Percentiles rank a stretch among this genome's conserved stretches.
Evolutionary conservation across 2,888 invertebrate species (phyloP).

Genomic region (Cryptocephalus primarius): DNA sequence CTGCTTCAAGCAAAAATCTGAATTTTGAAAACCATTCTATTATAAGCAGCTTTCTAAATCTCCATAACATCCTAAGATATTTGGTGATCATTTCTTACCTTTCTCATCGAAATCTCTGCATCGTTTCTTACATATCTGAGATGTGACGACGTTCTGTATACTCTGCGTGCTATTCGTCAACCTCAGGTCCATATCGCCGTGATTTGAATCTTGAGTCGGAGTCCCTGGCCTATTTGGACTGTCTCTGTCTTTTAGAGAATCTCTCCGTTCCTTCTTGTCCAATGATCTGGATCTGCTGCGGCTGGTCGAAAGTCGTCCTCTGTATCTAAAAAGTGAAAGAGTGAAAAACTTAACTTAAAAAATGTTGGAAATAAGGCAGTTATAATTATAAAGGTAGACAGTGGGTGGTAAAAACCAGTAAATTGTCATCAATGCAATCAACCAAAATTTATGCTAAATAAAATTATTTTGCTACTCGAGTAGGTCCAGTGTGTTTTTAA

Average conservation of each 20-base stretch:
- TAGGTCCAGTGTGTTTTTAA: too few relatives aligned
- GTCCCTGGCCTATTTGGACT: conserved; percentile 34
- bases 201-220: conserved; percentile 48
- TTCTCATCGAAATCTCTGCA: conserved; percentile 84
- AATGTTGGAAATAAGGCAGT: too few relatives aligned
- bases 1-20: too few relatives aligned
- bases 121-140: conserved; percentile 45
- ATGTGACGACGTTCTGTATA: conserved; percentile 41
- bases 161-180: conserved; percentile 42
- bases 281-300: conserved; percentile 38
- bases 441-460: too few relatives aligned
- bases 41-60: too few relatives aligned
- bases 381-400: too few relatives aligned
- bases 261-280: conserved; percentile 37
- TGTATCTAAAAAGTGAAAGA: conserved; percentile 12
- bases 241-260: conserved; percentile 27
- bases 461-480: too few relatives aligned
- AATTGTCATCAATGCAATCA: too few relatives aligned
- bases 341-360: too few relatives aligned
- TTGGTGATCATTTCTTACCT: conserved; percentile 14
- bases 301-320: conserved; percentile 18
- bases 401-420: too few relatives aligned
- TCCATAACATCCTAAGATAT: too few relatives aligned
- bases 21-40: too few relatives aligned
- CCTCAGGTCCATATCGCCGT: conserved; percentile 44